phyloP scores from a whole-genome alignment of 1,140 invertebrate species.

The Drosophila sulfurigaster region DNA sequence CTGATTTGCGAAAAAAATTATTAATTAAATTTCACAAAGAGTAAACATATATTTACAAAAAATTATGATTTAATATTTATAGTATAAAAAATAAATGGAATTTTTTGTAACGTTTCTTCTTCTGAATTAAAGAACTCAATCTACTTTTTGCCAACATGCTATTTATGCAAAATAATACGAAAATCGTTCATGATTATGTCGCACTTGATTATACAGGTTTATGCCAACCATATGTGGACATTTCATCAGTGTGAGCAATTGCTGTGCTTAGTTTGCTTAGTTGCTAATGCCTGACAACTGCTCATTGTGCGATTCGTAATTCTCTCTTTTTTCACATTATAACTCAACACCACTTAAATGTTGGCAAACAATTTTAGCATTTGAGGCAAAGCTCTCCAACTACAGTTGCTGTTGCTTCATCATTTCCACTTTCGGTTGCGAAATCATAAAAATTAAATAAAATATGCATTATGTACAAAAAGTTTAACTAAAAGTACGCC shows the following conservation, averaged over 20 bases:
- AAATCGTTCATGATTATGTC: not conserved
- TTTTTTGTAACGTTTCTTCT: too few species aligned
- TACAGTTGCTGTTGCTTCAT: constrained; percentile 19
- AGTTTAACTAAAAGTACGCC: constrained; percentile 70
- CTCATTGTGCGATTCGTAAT: constrained; percentile 1
- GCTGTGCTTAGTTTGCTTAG: not conserved
- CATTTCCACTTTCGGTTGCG: constrained; percentile 65
- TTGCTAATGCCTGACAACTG: constrained; percentile 11
- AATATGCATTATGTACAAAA: constrained; percentile 72
- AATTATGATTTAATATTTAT: too few species aligned
- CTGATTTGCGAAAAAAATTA: not conserved
- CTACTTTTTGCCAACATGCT: too few species aligned
- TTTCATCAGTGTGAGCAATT: constrained; percentile 5
- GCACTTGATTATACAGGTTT: not conserved
- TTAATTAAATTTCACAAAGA: too few species aligned
- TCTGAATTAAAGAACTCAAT: too few species aligned
- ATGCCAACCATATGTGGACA: not conserved
- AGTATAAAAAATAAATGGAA: too few species aligned
- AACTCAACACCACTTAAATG: constrained; percentile 71
- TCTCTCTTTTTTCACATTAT: constrained; percentile 47
- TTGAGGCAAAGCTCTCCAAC: not conserved
- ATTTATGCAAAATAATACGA: too few species aligned
- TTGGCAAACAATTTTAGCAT: constrained; percentile 66
- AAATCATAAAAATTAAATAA: constrained; percentile 78
- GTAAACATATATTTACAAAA: not conserved